phyloP scores from a whole-genome alignment of 2,888 invertebrate species.

The Conops quadrifasciatus region DNA sequence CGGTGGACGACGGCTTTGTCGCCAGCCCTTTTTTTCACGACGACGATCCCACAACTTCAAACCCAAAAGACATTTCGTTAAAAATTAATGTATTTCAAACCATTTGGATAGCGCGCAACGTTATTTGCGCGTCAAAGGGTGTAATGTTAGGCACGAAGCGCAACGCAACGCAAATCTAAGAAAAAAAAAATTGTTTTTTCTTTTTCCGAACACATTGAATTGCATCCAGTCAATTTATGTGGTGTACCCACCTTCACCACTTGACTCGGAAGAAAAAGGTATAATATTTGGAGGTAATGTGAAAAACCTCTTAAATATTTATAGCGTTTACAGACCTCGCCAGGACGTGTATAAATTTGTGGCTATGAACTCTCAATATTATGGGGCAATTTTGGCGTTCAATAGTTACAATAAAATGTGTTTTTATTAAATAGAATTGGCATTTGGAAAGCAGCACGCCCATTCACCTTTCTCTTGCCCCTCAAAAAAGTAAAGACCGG shows the following conservation, averaged over 20 bases:
- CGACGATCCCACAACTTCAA: background rate
- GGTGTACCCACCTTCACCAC: background rate
- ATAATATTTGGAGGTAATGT: constrained; percentile 19
- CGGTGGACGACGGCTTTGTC: background rate
- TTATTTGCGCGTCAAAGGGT: constrained; percentile 30
- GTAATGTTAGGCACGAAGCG: constrained; percentile 18
- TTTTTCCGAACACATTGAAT: constrained; percentile 4
- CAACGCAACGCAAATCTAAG: constrained; percentile 3
- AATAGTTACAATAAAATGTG: background rate
- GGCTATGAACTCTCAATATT: constrained; percentile 61
- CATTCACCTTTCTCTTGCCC: background rate
- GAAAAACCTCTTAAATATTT: constrained; percentile 11
- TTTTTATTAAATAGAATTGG: constrained; percentile 24
- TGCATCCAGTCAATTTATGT: background rate
- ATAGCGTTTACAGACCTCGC: constrained; percentile 27
- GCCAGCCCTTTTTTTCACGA: background rate
- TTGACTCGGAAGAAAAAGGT: background rate
- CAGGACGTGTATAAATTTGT: constrained; percentile 59
- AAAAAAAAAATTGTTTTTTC: constrained; percentile 17
- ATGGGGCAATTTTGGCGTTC: background rate
- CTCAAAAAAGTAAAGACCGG: too few species aligned
- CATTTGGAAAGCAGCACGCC: background rate
- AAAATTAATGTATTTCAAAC: constrained; percentile 25
- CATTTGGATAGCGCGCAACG: constrained; percentile 15
- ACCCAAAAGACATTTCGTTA: constrained; percentile 27